These are phyloP conservation scores for Lepidochitona cinerea DNA, from an alignment of 2,888 invertebrate genomes.

Conservation along the genomic window DNA sequence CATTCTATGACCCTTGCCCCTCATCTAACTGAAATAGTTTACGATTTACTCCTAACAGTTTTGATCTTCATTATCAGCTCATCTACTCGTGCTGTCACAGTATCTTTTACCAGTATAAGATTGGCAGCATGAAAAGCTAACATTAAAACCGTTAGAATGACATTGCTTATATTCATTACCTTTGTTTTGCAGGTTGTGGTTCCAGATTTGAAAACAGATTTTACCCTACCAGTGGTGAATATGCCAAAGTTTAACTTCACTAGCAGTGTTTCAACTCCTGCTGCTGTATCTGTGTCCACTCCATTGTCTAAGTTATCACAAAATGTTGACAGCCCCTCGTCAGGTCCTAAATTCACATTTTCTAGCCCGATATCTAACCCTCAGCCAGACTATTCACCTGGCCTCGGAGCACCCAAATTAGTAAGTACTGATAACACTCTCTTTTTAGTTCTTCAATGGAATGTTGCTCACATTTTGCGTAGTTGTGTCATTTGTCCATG, in stretches of 20 bases:
- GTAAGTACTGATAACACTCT: background rate
- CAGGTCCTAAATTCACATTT: constrained; percentile 46
- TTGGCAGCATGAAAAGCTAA: too few species aligned
- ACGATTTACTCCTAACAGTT: too few species aligned
- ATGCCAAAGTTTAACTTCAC: constrained; percentile 73
- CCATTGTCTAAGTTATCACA: background rate
- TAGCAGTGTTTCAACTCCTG: background rate
- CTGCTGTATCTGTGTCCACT: constrained; percentile 5
- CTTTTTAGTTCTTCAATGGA: background rate
- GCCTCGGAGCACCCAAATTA: background rate
- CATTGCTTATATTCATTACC: too few species aligned
- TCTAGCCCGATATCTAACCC: constrained; percentile 44
- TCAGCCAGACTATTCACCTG: background rate
- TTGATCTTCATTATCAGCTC: too few species aligned
- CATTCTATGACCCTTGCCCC: too few species aligned
- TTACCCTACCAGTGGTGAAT: constrained; percentile 75
- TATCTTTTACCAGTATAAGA: too few species aligned
- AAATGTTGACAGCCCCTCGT: background rate
- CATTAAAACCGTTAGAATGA: too few species aligned
- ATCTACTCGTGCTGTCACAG: too few species aligned
- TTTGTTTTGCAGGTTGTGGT: constrained; percentile 41
- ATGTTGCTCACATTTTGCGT: too few species aligned
- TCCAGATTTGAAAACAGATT: constrained; percentile 65
- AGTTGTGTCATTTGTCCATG: too few species aligned
- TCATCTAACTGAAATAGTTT: too few species aligned